Percentiles rank a stretch among this genome's conserved stretches.
Conservation (phyloP, 1,140 invertebrate species). For the Conus ventricosus region DNA sequence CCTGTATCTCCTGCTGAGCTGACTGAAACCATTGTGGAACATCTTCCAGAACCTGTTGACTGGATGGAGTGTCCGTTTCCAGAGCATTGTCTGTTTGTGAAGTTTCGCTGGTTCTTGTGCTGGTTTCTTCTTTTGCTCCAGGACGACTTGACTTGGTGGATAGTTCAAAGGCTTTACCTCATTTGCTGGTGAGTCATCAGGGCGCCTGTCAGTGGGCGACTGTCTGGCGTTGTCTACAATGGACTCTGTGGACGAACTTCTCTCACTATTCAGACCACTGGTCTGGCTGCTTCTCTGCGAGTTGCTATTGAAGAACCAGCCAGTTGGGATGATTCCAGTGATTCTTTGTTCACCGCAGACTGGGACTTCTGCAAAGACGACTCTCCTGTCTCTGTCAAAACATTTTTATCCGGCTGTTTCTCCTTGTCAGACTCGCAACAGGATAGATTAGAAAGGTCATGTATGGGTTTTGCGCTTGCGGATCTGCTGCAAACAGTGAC, state of each 20-base stretch:
- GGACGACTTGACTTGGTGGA: neutral
- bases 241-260: neutral
- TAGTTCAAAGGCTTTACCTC: neutral
- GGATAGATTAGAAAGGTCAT: too few species aligned
- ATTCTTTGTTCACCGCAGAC: neutral
- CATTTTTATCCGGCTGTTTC: too few species aligned
- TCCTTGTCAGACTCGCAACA: too few species aligned
- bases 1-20: neutral
- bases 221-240: neutral
- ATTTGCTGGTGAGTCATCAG: neutral
- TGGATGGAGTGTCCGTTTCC: neutral
- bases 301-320: neutral
- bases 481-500: too few species aligned
- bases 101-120: neutral
- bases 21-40: neutral
- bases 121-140: neutral
- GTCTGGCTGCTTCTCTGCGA: neutral
- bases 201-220: neutral
- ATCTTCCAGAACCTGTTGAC: neutral
- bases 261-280: neutral
- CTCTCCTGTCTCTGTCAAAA: too few species aligned
- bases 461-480: neutral
- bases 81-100: neutral
- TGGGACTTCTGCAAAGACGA: too few species aligned
- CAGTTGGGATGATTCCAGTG: neutral